phyloP scores from a whole-genome alignment of 1,140 invertebrate genomes.

The Ceratosolen solmsi region DNA sequence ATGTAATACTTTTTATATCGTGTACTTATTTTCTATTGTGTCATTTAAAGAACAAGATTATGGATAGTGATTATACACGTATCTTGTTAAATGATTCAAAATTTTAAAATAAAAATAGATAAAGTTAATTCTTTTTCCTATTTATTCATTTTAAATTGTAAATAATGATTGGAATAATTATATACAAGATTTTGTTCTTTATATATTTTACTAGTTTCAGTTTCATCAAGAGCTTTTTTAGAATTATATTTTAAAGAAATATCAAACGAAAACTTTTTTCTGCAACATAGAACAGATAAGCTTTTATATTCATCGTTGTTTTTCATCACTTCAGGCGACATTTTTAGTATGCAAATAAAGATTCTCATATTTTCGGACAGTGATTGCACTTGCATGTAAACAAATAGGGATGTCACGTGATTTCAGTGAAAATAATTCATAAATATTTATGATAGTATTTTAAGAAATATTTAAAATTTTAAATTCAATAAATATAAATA shows the following conservation, averaged over 20 bases:
- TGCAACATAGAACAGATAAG: neutral
- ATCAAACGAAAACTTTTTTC: neutral
- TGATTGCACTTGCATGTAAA: neutral
- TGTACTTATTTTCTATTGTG: no score
- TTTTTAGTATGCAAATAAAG: constrained; percentile 30
- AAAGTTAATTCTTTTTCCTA: no score
- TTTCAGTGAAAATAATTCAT: neutral
- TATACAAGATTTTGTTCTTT: no score
- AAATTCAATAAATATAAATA: neutral
- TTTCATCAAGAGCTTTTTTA: constrained; percentile 19
- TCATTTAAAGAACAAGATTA: no score
- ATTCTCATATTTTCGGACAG: constrained; percentile 1
- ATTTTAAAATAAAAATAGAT: no score
- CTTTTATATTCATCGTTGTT: neutral
- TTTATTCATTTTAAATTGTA: no score
- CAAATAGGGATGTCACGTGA: neutral
- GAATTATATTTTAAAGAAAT: neutral
- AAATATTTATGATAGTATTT: neutral
- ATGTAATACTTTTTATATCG: no score
- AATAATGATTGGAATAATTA: no score
- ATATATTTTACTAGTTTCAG: constrained; percentile 7
- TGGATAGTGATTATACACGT: no score
- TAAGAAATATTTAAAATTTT: constrained; percentile 11
- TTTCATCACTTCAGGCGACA: neutral
- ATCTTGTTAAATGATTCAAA: no score